Evolutionary conservation across 2,797 vertebrate species (phyloP).

Genomic region (Apogon hyalosoma): DNA sequence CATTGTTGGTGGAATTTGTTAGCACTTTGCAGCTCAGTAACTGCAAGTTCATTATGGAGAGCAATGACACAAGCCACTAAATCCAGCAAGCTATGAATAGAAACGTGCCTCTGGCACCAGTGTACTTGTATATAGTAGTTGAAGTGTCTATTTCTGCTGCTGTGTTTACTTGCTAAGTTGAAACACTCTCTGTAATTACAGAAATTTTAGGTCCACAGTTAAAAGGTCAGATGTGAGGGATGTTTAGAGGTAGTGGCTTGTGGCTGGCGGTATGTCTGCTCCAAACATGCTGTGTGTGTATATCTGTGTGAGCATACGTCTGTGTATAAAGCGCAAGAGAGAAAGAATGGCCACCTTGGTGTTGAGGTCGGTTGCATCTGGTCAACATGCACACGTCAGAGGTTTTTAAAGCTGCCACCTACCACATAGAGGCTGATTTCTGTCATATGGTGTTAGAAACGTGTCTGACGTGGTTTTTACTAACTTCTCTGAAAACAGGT

Average conservation of each 20-base stretch:
- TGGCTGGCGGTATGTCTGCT: conserved; percentile 72
- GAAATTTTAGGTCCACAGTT: conserved; percentile 75
- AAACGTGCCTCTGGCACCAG: conserved; percentile 76
- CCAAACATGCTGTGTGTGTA: conserved; percentile 37
- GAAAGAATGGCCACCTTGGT: conserved; percentile 68
- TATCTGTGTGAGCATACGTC: conserved; percentile 15
- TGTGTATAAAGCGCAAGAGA: conserved; percentile 20
- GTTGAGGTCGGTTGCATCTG: conserved; percentile 62
- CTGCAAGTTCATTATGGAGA: conserved; percentile 78
- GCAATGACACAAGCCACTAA: conserved; percentile 75
- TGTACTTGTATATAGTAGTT: conserved; percentile 71
- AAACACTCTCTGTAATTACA: conserved; percentile 81
- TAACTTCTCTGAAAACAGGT: no score
- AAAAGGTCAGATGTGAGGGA: conserved; percentile 79
- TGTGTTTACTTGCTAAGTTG: conserved; percentile 78
- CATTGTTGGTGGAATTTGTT: conserved; percentile 17
- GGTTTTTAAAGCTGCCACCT: conserved; percentile 53
- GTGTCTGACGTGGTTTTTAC: conserved; percentile 9
- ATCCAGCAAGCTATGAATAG: conserved; percentile 82
- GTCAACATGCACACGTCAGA: conserved; percentile 57
- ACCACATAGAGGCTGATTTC: conserved; percentile 38
- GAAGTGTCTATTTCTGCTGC: conserved; percentile 80
- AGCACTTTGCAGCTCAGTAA: conserved; percentile 46
- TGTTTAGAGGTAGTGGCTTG: conserved; percentile 78
- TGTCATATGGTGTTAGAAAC: conserved; percentile 15